These are phyloP conservation scores for Nasonia giraulti DNA, from an alignment of 1,140 invertebrate genomes.

Conservation along the genomic window DNA sequence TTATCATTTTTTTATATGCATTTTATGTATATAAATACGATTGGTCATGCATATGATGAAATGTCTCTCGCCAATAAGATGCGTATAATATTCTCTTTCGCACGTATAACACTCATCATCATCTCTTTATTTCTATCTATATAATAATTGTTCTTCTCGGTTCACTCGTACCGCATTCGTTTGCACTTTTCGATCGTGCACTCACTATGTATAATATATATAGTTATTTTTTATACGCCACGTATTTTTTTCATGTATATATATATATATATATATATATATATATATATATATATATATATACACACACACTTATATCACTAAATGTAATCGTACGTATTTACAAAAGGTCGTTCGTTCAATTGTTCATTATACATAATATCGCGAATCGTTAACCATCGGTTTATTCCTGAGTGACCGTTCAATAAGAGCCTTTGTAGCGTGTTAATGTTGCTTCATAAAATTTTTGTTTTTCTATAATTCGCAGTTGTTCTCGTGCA, in stretches of 20 bases:
- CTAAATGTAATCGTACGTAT: conserved; percentile 62
- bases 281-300: conserved; percentile 21
- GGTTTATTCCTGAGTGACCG: conserved; percentile 70
- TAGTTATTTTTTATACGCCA: conserved; percentile 52
- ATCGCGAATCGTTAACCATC: conserved; percentile 67
- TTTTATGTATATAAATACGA: conserved; percentile 34
- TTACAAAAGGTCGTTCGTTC: conserved; percentile 68
- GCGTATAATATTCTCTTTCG: not conserved
- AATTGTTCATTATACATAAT: conserved; percentile 62
- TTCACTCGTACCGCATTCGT: conserved; percentile 1
- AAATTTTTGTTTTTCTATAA: not conserved
- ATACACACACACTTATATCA: conserved; percentile 56
- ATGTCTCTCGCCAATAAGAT: conserved; percentile 26
- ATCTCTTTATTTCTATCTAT: not conserved
- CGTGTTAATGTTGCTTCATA: not conserved
- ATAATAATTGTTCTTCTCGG: not conserved
- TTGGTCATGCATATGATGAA: conserved; percentile 42
- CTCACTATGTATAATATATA: conserved; percentile 4
- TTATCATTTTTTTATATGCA: not conserved
- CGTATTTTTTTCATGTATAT: conserved; percentile 44
- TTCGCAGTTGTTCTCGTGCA: not conserved
- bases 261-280: conserved; percentile 56
- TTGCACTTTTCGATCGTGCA: conserved; percentile 29
- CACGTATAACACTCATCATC: not conserved
- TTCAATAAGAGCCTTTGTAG: conserved; percentile 61